phyloP scores from a whole-genome alignment of 1,140 invertebrate genomes.

The Bombus soroeensis region DNA sequence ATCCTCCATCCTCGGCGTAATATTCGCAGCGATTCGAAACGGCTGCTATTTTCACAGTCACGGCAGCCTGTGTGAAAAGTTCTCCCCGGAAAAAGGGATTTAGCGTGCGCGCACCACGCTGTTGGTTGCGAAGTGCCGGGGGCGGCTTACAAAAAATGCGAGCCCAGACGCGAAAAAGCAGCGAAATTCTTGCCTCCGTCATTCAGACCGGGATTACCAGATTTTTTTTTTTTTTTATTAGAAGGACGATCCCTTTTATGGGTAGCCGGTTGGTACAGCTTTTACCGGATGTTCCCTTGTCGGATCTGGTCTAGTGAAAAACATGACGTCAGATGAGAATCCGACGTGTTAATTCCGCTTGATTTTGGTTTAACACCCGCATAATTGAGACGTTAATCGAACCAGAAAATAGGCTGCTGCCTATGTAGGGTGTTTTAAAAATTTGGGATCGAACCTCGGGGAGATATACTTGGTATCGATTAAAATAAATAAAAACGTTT shows the following conservation, averaged over 20 bases:
- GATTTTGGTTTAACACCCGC: background rate
- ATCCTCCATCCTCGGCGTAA: constrained; percentile 37
- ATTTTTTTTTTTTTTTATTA: constrained; percentile 23
- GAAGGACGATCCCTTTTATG: background rate
- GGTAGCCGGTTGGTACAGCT: background rate
- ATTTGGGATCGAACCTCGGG: background rate
- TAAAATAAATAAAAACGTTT: too few species aligned
- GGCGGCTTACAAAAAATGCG: background rate
- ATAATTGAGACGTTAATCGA: background rate
- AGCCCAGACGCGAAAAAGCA: background rate
- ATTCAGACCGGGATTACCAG: constrained; percentile 28
- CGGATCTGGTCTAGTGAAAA: background rate
- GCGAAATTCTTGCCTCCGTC: background rate
- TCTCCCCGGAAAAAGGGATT: constrained; percentile 24
- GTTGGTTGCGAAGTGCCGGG: background rate
- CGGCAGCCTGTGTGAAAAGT: constrained; percentile 8
- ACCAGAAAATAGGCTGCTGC: background rate
- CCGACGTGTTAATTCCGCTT: background rate
- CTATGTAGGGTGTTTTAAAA: background rate
- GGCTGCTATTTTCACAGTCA: background rate
- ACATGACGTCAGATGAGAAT: background rate
- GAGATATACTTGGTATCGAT: too few species aligned
- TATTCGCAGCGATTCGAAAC: background rate
- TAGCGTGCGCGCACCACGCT: background rate
- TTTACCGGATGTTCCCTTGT: too few species aligned